Conservation (phyloP, 2,797 vertebrate genomes). For the Cryptoprocta ferox region DNA sequence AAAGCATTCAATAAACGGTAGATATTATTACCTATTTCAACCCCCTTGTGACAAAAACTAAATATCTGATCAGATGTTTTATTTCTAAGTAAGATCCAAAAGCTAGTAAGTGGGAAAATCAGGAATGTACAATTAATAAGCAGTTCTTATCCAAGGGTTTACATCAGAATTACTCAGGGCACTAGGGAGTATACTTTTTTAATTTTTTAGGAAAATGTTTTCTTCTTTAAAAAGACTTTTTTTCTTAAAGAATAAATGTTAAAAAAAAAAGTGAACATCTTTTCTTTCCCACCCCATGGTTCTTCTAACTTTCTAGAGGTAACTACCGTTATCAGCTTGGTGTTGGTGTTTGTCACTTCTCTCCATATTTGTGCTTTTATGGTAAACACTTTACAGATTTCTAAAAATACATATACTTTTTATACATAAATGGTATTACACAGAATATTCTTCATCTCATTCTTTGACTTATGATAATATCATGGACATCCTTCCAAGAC, state of each 20-base stretch:
- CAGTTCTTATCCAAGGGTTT: not conserved
- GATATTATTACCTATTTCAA: slow-evolving; percentile 28
- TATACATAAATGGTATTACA: not conserved
- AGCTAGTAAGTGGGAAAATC: not conserved
- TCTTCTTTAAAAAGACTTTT: not conserved
- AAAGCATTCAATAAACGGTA: slow-evolving; percentile 47
- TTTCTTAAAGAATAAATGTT: slow-evolving; percentile 13
- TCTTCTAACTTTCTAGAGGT: not conserved
- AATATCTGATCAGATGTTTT: slow-evolving; percentile 32
- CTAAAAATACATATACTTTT: not conserved
- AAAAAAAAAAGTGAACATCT: not conserved
- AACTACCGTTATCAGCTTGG: not conserved
- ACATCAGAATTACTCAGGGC: not conserved
- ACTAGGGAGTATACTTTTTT: not conserved
- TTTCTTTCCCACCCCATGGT: not conserved
- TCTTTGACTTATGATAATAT: slow-evolving; percentile 8
- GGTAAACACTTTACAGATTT: not conserved
- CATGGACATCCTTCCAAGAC: not conserved
- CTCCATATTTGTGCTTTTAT: not conserved
- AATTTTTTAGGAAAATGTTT: not conserved
- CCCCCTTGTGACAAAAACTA: slow-evolving; percentile 40
- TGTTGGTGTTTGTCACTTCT: not conserved
- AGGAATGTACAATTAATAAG: slow-evolving; percentile 26
- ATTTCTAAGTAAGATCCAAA: slow-evolving; percentile 28
- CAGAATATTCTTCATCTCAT: not conserved